A percentile compares a stretch with the other conserved stretches of the same genome.
These are phyloP conservation scores for Drosophila bocqueti DNA, from an alignment of 1,140 invertebrate species.

Conservation along the genomic window DNA sequence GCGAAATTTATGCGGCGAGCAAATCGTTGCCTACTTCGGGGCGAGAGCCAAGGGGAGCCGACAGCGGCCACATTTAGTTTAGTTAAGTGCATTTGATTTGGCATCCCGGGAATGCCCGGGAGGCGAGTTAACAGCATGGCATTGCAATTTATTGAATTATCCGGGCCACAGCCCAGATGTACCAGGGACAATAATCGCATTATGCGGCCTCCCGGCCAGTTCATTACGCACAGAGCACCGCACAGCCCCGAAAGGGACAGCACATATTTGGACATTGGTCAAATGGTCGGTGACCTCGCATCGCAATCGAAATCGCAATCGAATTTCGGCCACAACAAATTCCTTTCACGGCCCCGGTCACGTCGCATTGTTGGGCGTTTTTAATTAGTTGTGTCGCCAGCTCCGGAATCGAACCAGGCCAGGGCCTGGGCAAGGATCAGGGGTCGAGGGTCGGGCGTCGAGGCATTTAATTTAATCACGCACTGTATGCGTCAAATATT, in stretches of 20 bases:
- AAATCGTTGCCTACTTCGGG: constrained; percentile 63
- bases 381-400: constrained; percentile 79
- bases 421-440: constrained; percentile 22
- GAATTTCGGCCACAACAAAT: constrained; percentile 44
- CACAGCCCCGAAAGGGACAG: background rate
- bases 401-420: constrained; percentile 1
- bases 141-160: constrained; percentile 80
- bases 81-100: constrained; percentile 83
- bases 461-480: constrained; percentile 72
- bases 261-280: constrained; percentile 31
- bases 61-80: constrained; percentile 64
- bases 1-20: constrained; percentile 41
- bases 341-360: constrained; percentile 38
- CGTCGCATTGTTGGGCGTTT: constrained; percentile 69
- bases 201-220: constrained; percentile 48
- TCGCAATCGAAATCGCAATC: constrained; percentile 52
- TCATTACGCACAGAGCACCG: constrained; percentile 31
- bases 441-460: background rate
- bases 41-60: constrained; percentile 10
- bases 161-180: constrained; percentile 40
- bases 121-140: constrained; percentile 55
- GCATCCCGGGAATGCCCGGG: constrained; percentile 34
- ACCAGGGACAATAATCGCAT: constrained; percentile 72
- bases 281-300: constrained; percentile 50
- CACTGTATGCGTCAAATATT: constrained; percentile 77